Evolutionary conservation across 2,888 invertebrate genomes (phyloP).

Genomic region (Atrina japonica): DNA sequence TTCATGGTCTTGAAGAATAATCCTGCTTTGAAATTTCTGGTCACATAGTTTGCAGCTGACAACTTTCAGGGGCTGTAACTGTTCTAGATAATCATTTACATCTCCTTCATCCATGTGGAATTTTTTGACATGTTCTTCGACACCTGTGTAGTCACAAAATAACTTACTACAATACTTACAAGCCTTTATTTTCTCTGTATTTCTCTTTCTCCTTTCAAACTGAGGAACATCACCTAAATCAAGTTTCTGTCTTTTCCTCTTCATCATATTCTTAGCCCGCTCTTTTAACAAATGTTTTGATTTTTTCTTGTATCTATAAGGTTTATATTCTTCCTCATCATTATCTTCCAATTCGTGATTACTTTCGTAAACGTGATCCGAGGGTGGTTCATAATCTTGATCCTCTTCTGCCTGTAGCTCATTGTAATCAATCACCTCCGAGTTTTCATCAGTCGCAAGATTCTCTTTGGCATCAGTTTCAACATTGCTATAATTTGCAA

Average conservation of each 20-base stretch:
- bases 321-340: constrained; percentile 27
- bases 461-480: not conserved
- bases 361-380: not conserved
- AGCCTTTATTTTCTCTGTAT: constrained; percentile 37
- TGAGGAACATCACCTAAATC: too few species aligned
- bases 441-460: not conserved
- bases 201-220: constrained; percentile 43
- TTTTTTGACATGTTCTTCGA: constrained; percentile 59
- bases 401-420: not conserved
- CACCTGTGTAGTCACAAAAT: constrained; percentile 59
- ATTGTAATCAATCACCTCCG: constrained; percentile 1
- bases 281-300: constrained; percentile 3
- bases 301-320: constrained; percentile 6
- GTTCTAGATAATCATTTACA: constrained; percentile 52
- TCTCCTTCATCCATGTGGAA: constrained; percentile 50
- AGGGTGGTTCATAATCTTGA: too few species aligned
- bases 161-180: constrained; percentile 63
- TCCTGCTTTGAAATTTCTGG: constrained; percentile 46
- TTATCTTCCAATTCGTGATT: constrained; percentile 19
- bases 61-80: constrained; percentile 52
- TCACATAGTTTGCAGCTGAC: constrained; percentile 54
- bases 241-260: not conserved
- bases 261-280: not conserved
- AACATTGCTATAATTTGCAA: not conserved
- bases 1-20: constrained; percentile 52